phyloP scores from a whole-genome alignment of 2,888 invertebrate genomes.

The Agriopis marginaria region DNA sequence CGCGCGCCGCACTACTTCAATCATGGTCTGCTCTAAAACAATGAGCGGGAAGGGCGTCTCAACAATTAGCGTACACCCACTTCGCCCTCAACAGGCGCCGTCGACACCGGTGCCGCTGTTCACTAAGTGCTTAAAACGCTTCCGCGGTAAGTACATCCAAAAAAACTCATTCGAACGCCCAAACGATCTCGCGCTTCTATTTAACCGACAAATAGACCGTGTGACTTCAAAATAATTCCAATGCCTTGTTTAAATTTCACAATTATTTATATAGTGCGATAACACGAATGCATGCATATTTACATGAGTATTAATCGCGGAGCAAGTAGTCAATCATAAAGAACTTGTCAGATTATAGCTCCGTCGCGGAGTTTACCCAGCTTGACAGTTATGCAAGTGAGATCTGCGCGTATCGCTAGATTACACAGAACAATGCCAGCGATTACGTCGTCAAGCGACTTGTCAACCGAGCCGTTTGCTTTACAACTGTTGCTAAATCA shows the following conservation, averaged over 20 bases:
- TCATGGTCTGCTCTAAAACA: slow-evolving; percentile 85
- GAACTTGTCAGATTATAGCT: slow-evolving; percentile 79
- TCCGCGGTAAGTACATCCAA: slow-evolving; percentile 44
- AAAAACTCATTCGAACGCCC: slow-evolving; percentile 55
- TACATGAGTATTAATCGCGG: slow-evolving; percentile 70
- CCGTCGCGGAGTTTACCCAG: slow-evolving; percentile 74
- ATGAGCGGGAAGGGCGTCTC: slow-evolving; percentile 84
- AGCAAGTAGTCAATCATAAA: slow-evolving; percentile 77
- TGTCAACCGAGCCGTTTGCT: slow-evolving; percentile 70
- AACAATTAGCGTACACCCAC: slow-evolving; percentile 84
- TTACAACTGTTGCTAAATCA: slow-evolving; percentile 78
- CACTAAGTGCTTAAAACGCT: slow-evolving; percentile 76
- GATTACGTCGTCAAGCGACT: slow-evolving; percentile 80
- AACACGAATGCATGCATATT: slow-evolving; percentile 68
- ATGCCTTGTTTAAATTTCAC: slow-evolving; percentile 68
- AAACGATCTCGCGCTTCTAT: slow-evolving; percentile 50
- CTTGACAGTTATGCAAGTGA: slow-evolving; percentile 81
- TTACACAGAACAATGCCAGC: slow-evolving; percentile 81
- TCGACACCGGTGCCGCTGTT: slow-evolving; percentile 52
- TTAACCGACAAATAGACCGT: slow-evolving; percentile 60
- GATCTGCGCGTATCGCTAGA: slow-evolving; percentile 79
- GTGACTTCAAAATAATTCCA: slow-evolving; percentile 65
- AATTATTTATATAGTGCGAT: slow-evolving; percentile 69
- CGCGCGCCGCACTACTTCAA: slow-evolving; percentile 80
- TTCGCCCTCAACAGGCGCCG: slow-evolving; percentile 75